Percentiles rank a stretch among this genome's conserved stretches.
phyloP scores from a whole-genome alignment of 2,797 vertebrate species.

The Enoplosus armatus region DNA sequence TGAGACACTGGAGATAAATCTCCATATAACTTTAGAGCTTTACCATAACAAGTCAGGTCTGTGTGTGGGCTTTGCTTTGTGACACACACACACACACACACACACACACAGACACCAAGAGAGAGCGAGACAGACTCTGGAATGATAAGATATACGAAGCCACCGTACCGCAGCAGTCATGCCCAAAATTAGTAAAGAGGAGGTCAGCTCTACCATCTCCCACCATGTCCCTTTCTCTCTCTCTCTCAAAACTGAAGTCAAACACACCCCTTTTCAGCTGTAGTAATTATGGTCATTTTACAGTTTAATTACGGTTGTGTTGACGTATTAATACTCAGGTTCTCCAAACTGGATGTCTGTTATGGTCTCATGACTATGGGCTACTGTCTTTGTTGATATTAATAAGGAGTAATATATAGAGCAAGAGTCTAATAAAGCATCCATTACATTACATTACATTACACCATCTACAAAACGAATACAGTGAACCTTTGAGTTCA shows the following conservation, averaged over 20 bases:
- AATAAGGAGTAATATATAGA: conserved; percentile 14
- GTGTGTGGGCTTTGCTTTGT: conserved; percentile 46
- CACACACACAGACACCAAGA: conserved; percentile 16
- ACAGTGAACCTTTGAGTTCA: conserved; percentile 1
- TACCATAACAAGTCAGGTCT: conserved; percentile 63
- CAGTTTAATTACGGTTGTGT: conserved; percentile 37
- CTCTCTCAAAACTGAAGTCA: no score
- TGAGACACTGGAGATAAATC: conserved; percentile 26
- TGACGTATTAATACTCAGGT: conserved; percentile 24
- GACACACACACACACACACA: conserved; percentile 17
- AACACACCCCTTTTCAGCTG: neutral
- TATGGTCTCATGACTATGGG: conserved; percentile 33
- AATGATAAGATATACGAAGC: conserved; percentile 66
- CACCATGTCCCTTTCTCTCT: neutral
- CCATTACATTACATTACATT: conserved; percentile 13
- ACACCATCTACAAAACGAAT: neutral
- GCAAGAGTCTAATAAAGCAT: conserved; percentile 29
- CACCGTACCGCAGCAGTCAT: conserved; percentile 56
- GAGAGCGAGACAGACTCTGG: conserved; percentile 44
- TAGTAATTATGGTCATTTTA: conserved; percentile 23
- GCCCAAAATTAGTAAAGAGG: conserved; percentile 75
- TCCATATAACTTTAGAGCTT: conserved; percentile 41
- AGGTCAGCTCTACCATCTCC: conserved; percentile 17
- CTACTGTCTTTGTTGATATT: conserved; percentile 33
- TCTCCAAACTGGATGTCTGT: conserved; percentile 24